A percentile compares a stretch with the other conserved stretches of the same genome.
phyloP scores from a whole-genome alignment of 1,140 invertebrate genomes.

The Gryllus bimaculatus region DNA sequence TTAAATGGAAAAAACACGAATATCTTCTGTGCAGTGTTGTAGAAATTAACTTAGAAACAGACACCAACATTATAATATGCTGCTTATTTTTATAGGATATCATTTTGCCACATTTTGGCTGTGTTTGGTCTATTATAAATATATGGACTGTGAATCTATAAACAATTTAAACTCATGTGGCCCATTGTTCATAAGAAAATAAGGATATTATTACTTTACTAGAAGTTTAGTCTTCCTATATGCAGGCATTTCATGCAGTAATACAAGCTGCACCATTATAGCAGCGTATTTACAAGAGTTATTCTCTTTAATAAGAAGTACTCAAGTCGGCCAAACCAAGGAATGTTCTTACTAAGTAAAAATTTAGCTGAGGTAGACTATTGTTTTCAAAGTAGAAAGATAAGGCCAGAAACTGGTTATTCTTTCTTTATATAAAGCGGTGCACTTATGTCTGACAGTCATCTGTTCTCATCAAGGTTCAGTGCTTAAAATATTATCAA shows the following conservation, averaged over 20 bases:
- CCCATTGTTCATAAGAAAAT: constrained; percentile 10
- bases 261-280: not conserved
- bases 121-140: constrained; percentile 21
- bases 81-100: constrained; percentile 25
- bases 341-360: not conserved
- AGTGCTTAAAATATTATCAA: not conserved
- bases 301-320: constrained; percentile 7
- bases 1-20: constrained; percentile 17
- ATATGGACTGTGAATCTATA: constrained; percentile 17
- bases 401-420: not conserved
- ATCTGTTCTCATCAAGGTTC: not conserved
- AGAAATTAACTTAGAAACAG: constrained; percentile 18
- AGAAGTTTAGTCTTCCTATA: constrained; percentile 21
- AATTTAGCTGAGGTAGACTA: not conserved
- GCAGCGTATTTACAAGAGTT: constrained; percentile 11
- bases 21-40: constrained; percentile 21
- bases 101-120: constrained; percentile 25
- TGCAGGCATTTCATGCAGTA: constrained; percentile 11
- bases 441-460: not conserved
- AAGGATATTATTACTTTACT: constrained; percentile 1
- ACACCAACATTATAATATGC: constrained; percentile 21
- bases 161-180: constrained; percentile 13
- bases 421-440: not conserved
- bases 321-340: not conserved
- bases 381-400: not conserved